Evolutionary conservation across 2,113 vertebrate genomes (phyloP), one percentile per base, ranked within the genome.

Genomic region (Nibea albiflora): DNA sequence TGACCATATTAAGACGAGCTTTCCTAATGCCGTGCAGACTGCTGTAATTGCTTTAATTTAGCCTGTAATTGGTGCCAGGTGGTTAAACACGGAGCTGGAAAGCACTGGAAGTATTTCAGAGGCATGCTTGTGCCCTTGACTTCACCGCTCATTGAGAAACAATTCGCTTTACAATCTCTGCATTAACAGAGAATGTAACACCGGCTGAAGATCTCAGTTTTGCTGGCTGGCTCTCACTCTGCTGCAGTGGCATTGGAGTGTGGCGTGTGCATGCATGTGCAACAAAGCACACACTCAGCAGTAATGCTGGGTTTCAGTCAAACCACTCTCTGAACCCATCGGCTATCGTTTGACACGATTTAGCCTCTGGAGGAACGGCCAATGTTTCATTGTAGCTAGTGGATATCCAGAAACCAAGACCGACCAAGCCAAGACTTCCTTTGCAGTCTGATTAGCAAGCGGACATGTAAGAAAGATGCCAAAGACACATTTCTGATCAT

Each of bases 1-100:
- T 50, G 85, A 79, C 73, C 72, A 69, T 57, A 85, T 85, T 84
- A 77, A 86, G 81, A 88, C 65, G 26, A 77, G 81, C 76, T 69
- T 52, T 78, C 22, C 58, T 83, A 86, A 78, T 75, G 65, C 64
- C 35, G 42, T 31, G 66, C 69, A 84, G 80, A 67, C 54, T 68
- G 69, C 63, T 76, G 60, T 86, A 85, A 90, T 90, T 81, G 70
- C 56, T 80, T 78, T 83, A 74, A 88, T 78, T 81, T 70, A 67
- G 72, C 52, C 47, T 54, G 54, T 89, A 88, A 89, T 87, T 91
- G 79, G 89, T 35, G n/a, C 71, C 83, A 88, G 73, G 83, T 86
- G 85, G 76, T 66, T 82, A 39, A 67, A 82, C 65, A 82, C 22
- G 6, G 60, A 24, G 61, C 49, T 58, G 46, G 47, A 75, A 42